phyloP scores from a whole-genome alignment of 2,113 vertebrate genomes.

The Pteronura brasiliensis region DNA sequence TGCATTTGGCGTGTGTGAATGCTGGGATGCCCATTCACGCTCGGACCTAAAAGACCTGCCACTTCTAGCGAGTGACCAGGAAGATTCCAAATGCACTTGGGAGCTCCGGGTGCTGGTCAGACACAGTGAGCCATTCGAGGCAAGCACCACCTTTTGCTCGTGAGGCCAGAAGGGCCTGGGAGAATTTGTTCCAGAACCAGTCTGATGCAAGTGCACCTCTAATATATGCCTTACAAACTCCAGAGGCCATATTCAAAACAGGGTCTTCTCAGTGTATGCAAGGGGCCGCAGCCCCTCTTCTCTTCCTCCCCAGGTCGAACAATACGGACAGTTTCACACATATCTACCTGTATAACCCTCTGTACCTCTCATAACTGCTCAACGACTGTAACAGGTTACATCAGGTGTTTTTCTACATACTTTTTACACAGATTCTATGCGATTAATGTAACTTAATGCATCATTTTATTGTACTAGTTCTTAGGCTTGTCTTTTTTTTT shows the following conservation, averaged over 20 bases:
- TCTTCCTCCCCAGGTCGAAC: conserved; percentile 92
- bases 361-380: conserved; percentile 99
- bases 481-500: conserved; percentile 93
- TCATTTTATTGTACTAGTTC: conserved; percentile 98
- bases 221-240: conserved; percentile 98
- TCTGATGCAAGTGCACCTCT: conserved; percentile 96
- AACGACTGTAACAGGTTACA: conserved; percentile 99
- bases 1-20: not conserved
- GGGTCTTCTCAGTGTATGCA: conserved; percentile 98
- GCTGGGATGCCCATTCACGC: conserved; percentile 42
- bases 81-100: conserved; percentile 69
- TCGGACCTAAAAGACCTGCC: conserved; percentile 68
- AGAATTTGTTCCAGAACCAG: conserved; percentile 91
- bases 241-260: conserved; percentile 99
- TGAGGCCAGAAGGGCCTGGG: conserved; percentile 74
- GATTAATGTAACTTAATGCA: conserved; percentile 99
- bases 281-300: conserved; percentile 90
- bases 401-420: conserved; percentile 99
- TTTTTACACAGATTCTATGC: conserved; percentile 99
- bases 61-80: conserved; percentile 64
- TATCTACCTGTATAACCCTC: conserved; percentile 99
- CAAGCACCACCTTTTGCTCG: conserved; percentile 80
- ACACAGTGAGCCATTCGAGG: conserved; percentile 62
- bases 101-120: conserved; percentile 64
- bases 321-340: conserved; percentile 98